Evolutionary conservation across 2,888 invertebrate species (phyloP).

Genomic region (Cyclophora albipunctata): DNA sequence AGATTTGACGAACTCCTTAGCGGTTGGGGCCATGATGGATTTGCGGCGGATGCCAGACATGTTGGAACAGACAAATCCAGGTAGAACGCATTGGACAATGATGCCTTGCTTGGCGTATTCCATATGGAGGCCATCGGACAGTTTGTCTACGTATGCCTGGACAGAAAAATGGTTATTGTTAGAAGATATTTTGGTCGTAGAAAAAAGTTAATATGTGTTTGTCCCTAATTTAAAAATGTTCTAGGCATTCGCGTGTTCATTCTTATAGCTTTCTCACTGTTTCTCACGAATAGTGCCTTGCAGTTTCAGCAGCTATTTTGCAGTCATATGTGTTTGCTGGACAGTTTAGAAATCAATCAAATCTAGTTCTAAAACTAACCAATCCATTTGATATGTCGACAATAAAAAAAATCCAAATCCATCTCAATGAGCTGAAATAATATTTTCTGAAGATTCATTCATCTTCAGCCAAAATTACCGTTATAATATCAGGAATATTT

Average conservation of each 20-base stretch:
- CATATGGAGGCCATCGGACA: conserved; percentile 83
- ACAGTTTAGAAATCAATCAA: neutral
- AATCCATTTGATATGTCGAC: too few species aligned
- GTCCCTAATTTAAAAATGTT: neutral
- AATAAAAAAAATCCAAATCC: too few species aligned
- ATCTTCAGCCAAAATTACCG: too few species aligned
- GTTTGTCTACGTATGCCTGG: conserved; percentile 87
- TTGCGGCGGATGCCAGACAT: conserved; percentile 88
- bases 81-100: conserved; percentile 86
- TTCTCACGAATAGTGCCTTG: too few species aligned
- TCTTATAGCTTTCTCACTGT: too few species aligned
- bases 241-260: too few species aligned
- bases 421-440: too few species aligned
- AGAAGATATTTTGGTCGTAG: conserved; percentile 14
- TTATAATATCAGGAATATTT: too few species aligned
- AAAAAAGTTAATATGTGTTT: conserved; percentile 5
- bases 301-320: too few species aligned
- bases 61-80: conserved; percentile 93
- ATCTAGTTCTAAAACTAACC: neutral
- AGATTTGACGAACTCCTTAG: conserved; percentile 81
- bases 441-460: too few species aligned
- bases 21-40: conserved; percentile 84
- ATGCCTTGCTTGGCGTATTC: conserved; percentile 85
- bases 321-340: too few species aligned
- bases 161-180: too few species aligned